These are phyloP conservation scores for Junonia oenone DNA, from an alignment of 2,888 invertebrate genomes.

Conservation along the genomic window DNA sequence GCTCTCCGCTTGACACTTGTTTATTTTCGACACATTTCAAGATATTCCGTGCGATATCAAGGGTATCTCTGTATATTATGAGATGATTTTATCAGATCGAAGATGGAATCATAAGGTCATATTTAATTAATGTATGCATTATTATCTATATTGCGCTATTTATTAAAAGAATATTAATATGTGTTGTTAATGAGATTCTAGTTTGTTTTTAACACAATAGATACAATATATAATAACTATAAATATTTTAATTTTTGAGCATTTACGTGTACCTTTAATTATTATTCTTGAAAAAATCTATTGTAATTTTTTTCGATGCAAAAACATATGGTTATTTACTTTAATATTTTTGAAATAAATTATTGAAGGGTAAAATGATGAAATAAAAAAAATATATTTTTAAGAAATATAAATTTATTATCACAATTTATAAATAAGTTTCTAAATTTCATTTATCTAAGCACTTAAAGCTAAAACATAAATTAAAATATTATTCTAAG, in stretches of 20 bases:
- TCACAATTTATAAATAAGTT: conserved; percentile 76
- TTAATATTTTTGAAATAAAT: not conserved
- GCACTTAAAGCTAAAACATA: conserved; percentile 61
- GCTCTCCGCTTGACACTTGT: conserved; percentile 45
- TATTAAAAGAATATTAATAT: not conserved
- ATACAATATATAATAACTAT: too few relatives aligned
- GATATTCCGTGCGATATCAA: conserved; percentile 60
- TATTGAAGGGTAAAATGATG: not conserved
- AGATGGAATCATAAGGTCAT: conserved; percentile 26
- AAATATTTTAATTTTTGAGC: too few relatives aligned
- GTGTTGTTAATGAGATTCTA: too few relatives aligned
- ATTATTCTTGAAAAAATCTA: too few relatives aligned
- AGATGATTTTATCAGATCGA: conserved; percentile 46
- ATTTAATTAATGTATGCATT: not conserved
- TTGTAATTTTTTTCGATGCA: too few relatives aligned
- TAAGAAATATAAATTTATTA: conserved; percentile 68
- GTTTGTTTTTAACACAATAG: too few relatives aligned
- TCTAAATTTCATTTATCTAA: conserved; percentile 59
- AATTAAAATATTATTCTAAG: conserved; percentile 61
- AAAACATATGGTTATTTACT: too few relatives aligned
- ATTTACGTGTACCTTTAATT: too few relatives aligned
- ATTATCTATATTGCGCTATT: not conserved
- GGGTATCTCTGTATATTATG: conserved; percentile 46
- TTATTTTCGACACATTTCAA: conserved; percentile 49
- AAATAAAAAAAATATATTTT: conserved; percentile 11